Evolutionary conservation across 2,888 invertebrate genomes (phyloP), one percentile per base, ranked within the genome.

Genomic region (Caenorhabditis imperialis): DNA sequence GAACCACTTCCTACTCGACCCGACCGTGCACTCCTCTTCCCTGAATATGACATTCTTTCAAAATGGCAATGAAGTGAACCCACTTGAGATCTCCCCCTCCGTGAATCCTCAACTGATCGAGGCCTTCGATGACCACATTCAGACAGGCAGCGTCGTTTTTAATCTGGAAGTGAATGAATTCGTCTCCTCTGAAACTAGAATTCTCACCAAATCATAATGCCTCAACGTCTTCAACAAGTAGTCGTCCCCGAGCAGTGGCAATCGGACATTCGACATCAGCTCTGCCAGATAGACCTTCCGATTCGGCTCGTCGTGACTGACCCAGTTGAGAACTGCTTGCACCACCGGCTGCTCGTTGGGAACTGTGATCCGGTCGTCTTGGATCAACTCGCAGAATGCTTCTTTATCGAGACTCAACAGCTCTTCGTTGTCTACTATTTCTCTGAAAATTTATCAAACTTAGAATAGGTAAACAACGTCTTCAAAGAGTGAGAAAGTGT

Each of bases 271-370:
- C 88, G 96, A 95, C 22, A 98, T 90, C 12, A 97, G 96, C 93
- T 91, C 95, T 94, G 25, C 96, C 93, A 98, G 90, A 89, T 95
- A 94, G 85, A 93, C 93, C 37, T 96, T 90, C 65, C 98, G 90
- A 89, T 97, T 97, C 2, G 94, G 93, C 57, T 96, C 94, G 89
- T 96, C 96, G 90, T 96, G 95, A 89, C 96, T 95, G 67, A 98
- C 93, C 98, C 98, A 99, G 81, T 94, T 93, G 95, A 98, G 96
- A 63, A 96, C 96, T 0, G 98, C 96, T 90, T 93, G 95, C 90
- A 95, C 83, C 10, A 85, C 84, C n/a, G 73, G 55, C 42, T 99
- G 97, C 90, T 99, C 98, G 33, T 95, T 92, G 38, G 98, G 62
- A 37, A 70, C 70, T 10, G 72, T 76, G 20, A 76, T 69, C 22